These are phyloP conservation scores for Steinernema khuongi DNA, from an alignment of 1,140 invertebrate species.

Conservation along the genomic window DNA sequence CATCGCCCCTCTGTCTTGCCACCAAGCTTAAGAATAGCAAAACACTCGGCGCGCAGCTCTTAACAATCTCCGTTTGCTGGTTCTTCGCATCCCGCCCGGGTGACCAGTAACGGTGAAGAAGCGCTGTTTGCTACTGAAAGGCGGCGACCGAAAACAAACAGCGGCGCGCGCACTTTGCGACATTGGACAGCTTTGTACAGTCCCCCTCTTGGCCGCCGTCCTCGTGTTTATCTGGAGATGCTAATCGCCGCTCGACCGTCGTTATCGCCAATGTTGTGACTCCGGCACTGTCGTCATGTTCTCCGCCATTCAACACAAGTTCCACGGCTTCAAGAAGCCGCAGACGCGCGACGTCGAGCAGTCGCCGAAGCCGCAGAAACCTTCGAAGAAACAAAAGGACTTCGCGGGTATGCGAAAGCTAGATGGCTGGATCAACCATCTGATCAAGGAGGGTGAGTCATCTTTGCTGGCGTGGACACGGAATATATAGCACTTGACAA, in stretches of 20 bases:
- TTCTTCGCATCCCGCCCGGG: not conserved
- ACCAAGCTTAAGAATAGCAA: not conserved
- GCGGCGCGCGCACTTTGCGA: not conserved
- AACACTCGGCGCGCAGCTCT: conserved; percentile 2
- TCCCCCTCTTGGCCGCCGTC: not conserved
- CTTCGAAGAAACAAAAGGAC: not conserved
- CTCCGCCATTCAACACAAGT: not conserved
- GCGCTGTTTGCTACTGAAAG: not conserved
- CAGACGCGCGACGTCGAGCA: not conserved
- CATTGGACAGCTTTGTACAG: conserved; percentile 7
- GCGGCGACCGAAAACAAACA: not conserved
- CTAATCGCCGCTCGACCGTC: not conserved
- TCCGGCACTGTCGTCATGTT: not conserved
- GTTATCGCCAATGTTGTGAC: not conserved
- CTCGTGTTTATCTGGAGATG: not conserved
- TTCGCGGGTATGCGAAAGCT: conserved; percentile 7
- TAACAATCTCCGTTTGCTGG: not conserved
- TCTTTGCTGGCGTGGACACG: conserved; percentile 1
- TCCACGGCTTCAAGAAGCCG: conserved; percentile 7
- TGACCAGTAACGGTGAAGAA: not conserved
- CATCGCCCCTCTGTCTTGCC: not conserved
- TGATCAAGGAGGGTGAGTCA: conserved; percentile 20
- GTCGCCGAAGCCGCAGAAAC: not conserved
- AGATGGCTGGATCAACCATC: conserved; percentile 25
- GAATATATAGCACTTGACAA: too few species aligned